Evolutionary conservation across 2,797 vertebrate genomes (phyloP), one percentile per base, ranked within the genome.

Genomic region (Syngnathus rostellatus): DNA sequence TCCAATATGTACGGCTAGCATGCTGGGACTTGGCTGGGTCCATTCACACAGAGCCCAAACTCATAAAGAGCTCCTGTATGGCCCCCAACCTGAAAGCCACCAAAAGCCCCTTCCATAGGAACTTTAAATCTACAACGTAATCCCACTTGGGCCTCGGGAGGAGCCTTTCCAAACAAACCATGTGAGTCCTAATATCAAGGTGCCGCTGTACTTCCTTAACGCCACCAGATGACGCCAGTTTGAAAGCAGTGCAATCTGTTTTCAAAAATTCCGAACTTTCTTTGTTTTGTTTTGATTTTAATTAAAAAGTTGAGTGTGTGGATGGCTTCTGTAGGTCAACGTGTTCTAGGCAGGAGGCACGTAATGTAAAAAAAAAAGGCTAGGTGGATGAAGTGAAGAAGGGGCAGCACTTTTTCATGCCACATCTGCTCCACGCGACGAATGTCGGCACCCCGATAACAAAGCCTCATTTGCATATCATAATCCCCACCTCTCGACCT

Each of bases 101-200:
- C 23, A 16, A 48, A 79, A 80, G 82, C 81, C 80, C 69, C 78
- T 88, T 89, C 87, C 88, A 88, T 89, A 87, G 89, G 89, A 90
- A 90, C 89, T 86, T 71, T 78, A 86, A 87, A 90, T 88, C 88
- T 90, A 88, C 87, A 89, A 88, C 79, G 85, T 90, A 90, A 91
- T 90, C 87, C 88, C 81, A 83, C 87, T 88, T 87, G 86, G 84
- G 87, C 87, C 85, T 84, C 87, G 86, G 85, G 87, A 89, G 87
- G 86, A 88, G 85, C 86, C 83, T 81, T 88, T 90, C 87, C 86
- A 89, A 90, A 89, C 83, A 87, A 86, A 86, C 83, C 82, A 83
- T 86, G 84, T 85, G 85, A 88, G 87, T 79, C 68, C 83, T 88
- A 88, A 90, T 88, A 87, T 81, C 84, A 57, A 7, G 54, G 53